phyloP scores from a whole-genome alignment of 2,797 vertebrate species.

The Lophius americanus region DNA sequence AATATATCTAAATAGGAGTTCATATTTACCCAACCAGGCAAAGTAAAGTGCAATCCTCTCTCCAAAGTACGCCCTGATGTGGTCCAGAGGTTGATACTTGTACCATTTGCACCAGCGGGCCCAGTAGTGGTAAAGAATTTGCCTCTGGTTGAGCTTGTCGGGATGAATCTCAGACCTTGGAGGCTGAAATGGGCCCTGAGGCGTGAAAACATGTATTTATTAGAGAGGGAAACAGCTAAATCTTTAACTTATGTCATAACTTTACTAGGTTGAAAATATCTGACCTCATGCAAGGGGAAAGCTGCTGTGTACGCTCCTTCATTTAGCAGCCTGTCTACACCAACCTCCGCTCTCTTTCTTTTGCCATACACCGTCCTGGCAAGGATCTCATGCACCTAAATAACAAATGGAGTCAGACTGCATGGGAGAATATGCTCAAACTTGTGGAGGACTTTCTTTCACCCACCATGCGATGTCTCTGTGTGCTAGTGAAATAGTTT shows the following conservation, averaged over 20 bases:
- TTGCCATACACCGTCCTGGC: slow-evolving; percentile 80
- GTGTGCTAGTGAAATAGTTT: slow-evolving; percentile 83
- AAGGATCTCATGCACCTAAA: slow-evolving; percentile 85
- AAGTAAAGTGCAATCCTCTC: slow-evolving; percentile 88
- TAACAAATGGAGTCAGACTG: slow-evolving; percentile 6
- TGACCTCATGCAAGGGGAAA: slow-evolving; percentile 84
- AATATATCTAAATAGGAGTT: not conserved
- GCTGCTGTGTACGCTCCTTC: slow-evolving; percentile 81
- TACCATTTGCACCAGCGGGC: slow-evolving; percentile 85
- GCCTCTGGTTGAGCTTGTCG: slow-evolving; percentile 81
- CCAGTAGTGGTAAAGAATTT: slow-evolving; percentile 84
- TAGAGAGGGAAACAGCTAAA: not conserved
- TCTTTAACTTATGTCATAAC: not conserved
- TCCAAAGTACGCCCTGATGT: slow-evolving; percentile 86
- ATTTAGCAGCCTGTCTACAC: slow-evolving; percentile 80
- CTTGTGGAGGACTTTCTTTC: not conserved
- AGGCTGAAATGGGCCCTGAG: slow-evolving; percentile 80
- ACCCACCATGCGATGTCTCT: slow-evolving; percentile 84
- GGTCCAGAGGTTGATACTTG: slow-evolving; percentile 87
- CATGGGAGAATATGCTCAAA: not conserved
- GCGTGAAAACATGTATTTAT: not conserved
- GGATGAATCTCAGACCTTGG: slow-evolving; percentile 64
- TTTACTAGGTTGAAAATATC: slow-evolving; percentile 12
- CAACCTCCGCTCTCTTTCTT: slow-evolving; percentile 82
- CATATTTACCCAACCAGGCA: slow-evolving; percentile 82